These are phyloP conservation scores for Micrastur ruficollis DNA, from an alignment of 2,797 vertebrate genomes.

Conservation along the genomic window DNA sequence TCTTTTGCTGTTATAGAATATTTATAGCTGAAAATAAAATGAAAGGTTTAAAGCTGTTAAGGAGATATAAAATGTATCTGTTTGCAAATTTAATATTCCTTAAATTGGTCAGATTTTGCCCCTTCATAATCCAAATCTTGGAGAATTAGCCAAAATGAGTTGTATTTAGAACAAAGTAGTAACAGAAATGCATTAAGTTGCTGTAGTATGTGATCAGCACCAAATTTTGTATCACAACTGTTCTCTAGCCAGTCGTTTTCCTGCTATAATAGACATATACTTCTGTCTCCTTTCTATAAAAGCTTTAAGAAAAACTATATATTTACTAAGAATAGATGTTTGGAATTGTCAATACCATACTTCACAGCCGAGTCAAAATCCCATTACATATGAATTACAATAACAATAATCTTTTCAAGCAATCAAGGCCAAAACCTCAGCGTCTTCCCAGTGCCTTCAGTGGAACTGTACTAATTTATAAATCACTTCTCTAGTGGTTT, in stretches of 20 bases:
- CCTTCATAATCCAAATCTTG: not conserved
- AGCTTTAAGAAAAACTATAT: not conserved
- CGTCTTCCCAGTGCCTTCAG: not conserved
- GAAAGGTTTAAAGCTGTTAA: conserved; percentile 9
- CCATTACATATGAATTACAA: not conserved
- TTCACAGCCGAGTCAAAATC: not conserved
- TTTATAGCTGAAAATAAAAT: conserved; percentile 36
- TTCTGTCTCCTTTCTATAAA: not conserved
- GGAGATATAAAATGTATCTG: conserved; percentile 6
- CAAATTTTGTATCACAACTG: not conserved
- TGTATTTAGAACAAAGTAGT: not conserved
- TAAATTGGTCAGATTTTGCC: not conserved
- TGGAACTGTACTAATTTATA: not conserved
- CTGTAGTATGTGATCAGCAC: not conserved
- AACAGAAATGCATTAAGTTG: not conserved
- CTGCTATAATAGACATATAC: not conserved
- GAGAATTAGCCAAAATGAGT: not conserved
- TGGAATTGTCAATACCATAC: not conserved
- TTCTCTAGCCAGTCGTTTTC: not conserved
- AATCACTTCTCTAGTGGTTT: not conserved
- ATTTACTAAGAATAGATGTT: not conserved
- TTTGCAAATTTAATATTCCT: conserved; percentile 3
- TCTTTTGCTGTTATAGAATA: conserved; percentile 24
- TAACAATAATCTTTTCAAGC: not conserved
- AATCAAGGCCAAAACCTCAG: not conserved